These are phyloP conservation scores for Drosophila insularis DNA, from an alignment of 1,140 invertebrate species.

Conservation along the genomic window DNA sequence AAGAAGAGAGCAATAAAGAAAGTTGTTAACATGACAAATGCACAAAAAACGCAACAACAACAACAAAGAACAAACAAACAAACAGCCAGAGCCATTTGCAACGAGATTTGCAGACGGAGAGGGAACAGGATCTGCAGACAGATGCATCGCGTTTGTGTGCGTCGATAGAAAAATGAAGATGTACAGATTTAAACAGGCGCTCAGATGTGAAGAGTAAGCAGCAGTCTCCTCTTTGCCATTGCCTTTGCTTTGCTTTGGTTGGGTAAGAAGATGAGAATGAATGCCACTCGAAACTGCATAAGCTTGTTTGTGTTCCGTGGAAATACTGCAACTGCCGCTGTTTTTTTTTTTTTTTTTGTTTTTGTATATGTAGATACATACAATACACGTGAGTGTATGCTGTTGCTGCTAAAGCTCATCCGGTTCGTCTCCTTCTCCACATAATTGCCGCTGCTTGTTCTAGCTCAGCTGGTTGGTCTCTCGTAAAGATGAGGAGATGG, in stretches of 20 bases:
- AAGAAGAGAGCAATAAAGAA: conserved; percentile 39
- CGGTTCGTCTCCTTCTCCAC: conserved; percentile 39
- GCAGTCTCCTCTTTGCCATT: neutral
- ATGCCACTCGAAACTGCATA: conserved; percentile 58
- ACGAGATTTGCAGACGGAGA: neutral
- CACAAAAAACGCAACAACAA: conserved; percentile 1
- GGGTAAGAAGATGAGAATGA: conserved; percentile 8
- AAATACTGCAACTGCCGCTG: conserved; percentile 23
- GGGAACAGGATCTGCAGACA: conserved; percentile 25
- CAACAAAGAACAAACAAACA: neutral
- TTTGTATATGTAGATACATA: neutral
- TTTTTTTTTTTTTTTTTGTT: neutral
- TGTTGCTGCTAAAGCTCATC: conserved; percentile 44
- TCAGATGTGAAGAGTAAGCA: conserved; percentile 40
- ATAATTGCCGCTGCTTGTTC: conserved; percentile 57
- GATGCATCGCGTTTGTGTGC: conserved; percentile 20
- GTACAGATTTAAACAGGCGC: conserved; percentile 74
- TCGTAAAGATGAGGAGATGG: conserved; percentile 19
- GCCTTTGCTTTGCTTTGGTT: neutral
- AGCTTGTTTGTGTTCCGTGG: conserved; percentile 21
- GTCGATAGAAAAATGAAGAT: conserved; percentile 77
- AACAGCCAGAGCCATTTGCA: neutral
- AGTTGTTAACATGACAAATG: conserved; percentile 44
- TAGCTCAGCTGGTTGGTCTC: conserved; percentile 72
- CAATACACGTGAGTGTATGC: conserved; percentile 21